Evolutionary conservation across 1,140 invertebrate species (phyloP), one percentile per base, ranked within the genome.

Genomic region (Apis dorsata): DNA sequence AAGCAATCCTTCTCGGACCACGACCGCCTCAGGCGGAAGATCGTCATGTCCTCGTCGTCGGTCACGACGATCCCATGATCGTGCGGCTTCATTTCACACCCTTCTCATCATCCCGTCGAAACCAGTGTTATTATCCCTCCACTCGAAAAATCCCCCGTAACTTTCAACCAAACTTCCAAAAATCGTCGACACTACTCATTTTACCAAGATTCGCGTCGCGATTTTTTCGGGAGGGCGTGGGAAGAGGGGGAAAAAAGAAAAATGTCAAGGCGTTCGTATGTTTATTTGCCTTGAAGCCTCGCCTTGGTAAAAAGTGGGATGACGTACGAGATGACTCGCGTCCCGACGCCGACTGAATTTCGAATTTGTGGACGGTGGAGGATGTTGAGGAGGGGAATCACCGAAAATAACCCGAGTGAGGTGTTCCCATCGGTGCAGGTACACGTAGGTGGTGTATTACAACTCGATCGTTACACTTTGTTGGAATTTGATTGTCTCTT

Each of bases 1-100:
- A 93, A 75, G 79, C 91, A 92, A 62, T 92, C 75, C 57, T 91
- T 82, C 28, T 87, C 85, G 9, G 86, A 79, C 94, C 94, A 94
- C 15, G 88, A 90, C 44, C 86, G 85, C 85, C 93, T 92, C 21
- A 94, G 93, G 85, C 81, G 91, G 69, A 73, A 90, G 79, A 82
- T 91, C 59, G 75, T 79, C 24, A 83, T 53, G 24, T 74, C 13
- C 13, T 86, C 77, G 51, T 83, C 73, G 7, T 70, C 65, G 51
- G 81, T 71, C 34, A 57, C 34, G 60, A 76, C 60, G 24, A 86
- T 85, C n/a, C 79, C 83, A 60, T 85, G 86, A 71, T 83, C 76
- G 57, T 88, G 83, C 1, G 71, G 53, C 55, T 83, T 87, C 65
- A n/a, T 79, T 59, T 83, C 68, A 79, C 70, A 13, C 79, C 81